Percentiles rank a stretch among this genome's conserved stretches.
Conservation (phyloP, 2,888 invertebrate genomes). For the Melitaea athalia region DNA sequence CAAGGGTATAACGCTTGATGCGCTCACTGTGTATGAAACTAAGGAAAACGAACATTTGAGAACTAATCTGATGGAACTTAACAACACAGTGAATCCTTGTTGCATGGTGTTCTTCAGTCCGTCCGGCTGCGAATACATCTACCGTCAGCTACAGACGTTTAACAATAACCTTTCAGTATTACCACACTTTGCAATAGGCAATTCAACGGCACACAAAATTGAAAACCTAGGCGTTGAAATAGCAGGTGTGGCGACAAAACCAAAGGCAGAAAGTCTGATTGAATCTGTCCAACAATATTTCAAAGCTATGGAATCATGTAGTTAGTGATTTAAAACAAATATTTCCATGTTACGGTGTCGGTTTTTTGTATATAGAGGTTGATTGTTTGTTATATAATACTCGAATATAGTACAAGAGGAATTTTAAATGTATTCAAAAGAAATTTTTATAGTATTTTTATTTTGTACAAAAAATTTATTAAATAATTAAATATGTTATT, state of each 20-base stretch:
- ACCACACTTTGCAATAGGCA: conserved; percentile 76
- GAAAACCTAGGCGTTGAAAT: conserved; percentile 71
- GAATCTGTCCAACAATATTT: conserved; percentile 59
- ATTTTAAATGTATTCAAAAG: conserved; percentile 36
- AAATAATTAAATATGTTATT: neutral
- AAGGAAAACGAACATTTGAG: conserved; percentile 66
- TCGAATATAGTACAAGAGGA: conserved; percentile 35
- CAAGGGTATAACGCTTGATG: conserved; percentile 55
- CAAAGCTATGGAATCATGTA: conserved; percentile 44
- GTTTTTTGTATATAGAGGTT: conserved; percentile 38
- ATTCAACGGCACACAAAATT: conserved; percentile 73
- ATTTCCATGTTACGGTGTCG: conserved; percentile 44
- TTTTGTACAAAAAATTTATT: conserved; percentile 12
- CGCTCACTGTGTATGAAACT: conserved; percentile 71
- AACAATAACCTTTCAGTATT: conserved; percentile 59
- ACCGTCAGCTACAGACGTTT: conserved; percentile 70
- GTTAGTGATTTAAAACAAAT: conserved; percentile 35
- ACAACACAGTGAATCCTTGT: conserved; percentile 49
- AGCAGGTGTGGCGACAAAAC: conserved; percentile 65
- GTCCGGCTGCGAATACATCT: conserved; percentile 71
- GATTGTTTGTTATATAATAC: conserved; percentile 30
- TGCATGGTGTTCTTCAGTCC: conserved; percentile 76
- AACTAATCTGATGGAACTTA: conserved; percentile 57
- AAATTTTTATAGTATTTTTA: conserved; percentile 25
- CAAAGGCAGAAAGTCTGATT: conserved; percentile 60